phyloP scores from a whole-genome alignment of 2,113 vertebrate genomes.

The Pelobates fuscus region DNA sequence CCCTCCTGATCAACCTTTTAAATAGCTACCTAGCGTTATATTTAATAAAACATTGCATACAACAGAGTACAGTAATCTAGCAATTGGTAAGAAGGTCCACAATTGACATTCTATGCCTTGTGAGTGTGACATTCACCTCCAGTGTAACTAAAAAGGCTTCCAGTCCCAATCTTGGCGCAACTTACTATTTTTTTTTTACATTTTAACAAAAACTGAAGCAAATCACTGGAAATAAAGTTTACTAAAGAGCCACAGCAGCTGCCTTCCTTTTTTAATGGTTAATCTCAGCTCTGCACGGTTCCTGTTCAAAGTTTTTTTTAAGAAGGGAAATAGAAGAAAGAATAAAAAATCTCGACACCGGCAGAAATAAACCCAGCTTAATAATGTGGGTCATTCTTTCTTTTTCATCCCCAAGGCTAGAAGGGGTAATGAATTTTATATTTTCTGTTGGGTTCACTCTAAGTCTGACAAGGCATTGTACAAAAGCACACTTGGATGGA shows the following conservation, averaged over 20 bases:
- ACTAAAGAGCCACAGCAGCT: not conserved
- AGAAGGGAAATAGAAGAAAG: not conserved
- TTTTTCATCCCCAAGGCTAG: constrained; percentile 55
- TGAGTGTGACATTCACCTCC: too few relatives aligned
- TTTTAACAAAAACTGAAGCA: not conserved
- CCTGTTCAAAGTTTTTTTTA: constrained; percentile 1
- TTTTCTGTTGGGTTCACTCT: constrained; percentile 63
- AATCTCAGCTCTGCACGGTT: not conserved
- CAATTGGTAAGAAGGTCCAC: too few relatives aligned
- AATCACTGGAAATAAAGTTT: not conserved
- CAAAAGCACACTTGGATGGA: constrained; percentile 59
- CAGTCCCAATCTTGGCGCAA: too few relatives aligned
- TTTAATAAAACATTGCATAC: too few relatives aligned
- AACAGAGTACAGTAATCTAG: too few relatives aligned
- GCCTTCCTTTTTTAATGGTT: constrained; percentile 10
- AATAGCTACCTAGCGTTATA: too few relatives aligned
- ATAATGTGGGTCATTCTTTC: constrained; percentile 59
- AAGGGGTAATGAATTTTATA: constrained; percentile 68
- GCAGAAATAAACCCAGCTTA: constrained; percentile 53
- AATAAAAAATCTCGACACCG: constrained; percentile 24
- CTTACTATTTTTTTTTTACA: too few relatives aligned
- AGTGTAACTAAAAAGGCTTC: too few relatives aligned
- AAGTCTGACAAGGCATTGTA: constrained; percentile 61
- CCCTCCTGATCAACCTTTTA: too few relatives aligned
- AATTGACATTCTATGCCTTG: too few relatives aligned